Evolutionary conservation across 2,888 invertebrate species (phyloP).

Genomic region (Hemicrepidius hirtus): DNA sequence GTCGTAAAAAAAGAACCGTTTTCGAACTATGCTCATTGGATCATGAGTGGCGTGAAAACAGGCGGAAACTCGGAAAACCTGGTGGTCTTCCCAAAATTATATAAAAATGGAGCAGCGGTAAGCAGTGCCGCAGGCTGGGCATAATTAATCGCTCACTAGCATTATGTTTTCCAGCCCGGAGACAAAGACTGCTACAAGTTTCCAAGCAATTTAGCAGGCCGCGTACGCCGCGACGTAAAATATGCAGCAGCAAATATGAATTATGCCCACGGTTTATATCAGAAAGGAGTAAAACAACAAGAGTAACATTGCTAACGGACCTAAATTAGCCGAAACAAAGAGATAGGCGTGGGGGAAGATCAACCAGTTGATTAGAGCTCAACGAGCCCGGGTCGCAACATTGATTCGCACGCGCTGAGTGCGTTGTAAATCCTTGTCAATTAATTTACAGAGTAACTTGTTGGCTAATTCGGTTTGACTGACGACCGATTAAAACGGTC

Average conservation of each 20-base stretch:
- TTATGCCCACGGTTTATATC: conserved; percentile 35
- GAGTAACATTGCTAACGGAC: conserved; percentile 29
- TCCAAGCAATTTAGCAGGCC: conserved; percentile 56
- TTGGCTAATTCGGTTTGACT: conserved; percentile 58
- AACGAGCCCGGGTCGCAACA: conserved; percentile 28
- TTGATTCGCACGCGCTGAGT: conserved; percentile 42
- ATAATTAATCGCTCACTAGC: conserved; percentile 55
- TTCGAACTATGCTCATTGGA: conserved; percentile 37
- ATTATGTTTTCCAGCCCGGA: conserved; percentile 44
- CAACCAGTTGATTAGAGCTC: conserved; percentile 46
- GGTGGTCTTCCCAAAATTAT: conserved; percentile 26
- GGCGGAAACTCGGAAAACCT: conserved; percentile 14
- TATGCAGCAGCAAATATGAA: conserved; percentile 50
- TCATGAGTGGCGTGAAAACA: neutral
- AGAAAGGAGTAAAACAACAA: conserved; percentile 21
- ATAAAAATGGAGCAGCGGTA: conserved; percentile 46
- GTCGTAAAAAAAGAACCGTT: conserved; percentile 48
- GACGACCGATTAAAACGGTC: conserved; percentile 56
- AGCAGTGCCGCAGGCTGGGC: conserved; percentile 36
- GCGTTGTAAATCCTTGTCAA: conserved; percentile 50
- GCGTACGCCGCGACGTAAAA: conserved; percentile 43
- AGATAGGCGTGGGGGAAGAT: conserved; percentile 36
- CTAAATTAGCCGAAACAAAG: conserved; percentile 38
- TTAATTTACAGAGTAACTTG: conserved; percentile 56
- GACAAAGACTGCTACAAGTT: conserved; percentile 53